Evolutionary conservation across 2,797 vertebrate species (phyloP), one percentile per base, ranked within the genome.

Genomic region (Chiroxiphia lanceolata): DNA sequence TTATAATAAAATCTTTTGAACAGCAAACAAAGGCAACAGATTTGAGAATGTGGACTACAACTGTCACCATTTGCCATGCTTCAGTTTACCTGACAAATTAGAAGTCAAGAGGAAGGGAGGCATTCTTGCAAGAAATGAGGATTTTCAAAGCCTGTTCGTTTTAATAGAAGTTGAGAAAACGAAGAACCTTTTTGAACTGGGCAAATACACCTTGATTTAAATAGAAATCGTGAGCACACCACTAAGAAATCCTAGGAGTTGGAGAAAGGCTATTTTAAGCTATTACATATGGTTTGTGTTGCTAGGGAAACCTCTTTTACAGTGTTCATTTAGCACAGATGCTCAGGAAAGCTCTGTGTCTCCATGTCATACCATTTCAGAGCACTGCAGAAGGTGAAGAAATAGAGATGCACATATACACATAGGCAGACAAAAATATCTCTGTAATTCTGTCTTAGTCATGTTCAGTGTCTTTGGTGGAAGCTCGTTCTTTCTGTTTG

Each of bases 231-330:
- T 81, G 87, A 95, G 90, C 86, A 92, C 95, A 87, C 71, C 71
- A 42, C 81, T 63, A 91, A 90, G 83, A 94, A 95, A 91, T 94
- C 96, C 91, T 89, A 85, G 78, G 93, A 96, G 95, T 79, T 95
- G 89, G 63, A 89, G 90, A 91, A 90, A 78, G 91, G 91, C 95
- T 97, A 97, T 97, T 98, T 95, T 96, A 83, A 96, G 97, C 87
- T 61, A 72, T 95, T 97, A 90, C 94, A 78, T 97, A 97, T 94
- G 94, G 94, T 83, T 93, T 88, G 92, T 5, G 97, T 98, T 97
- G 95, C 97, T 93, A 97, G 87, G 97, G 97, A 97, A 97, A 97
- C 97, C 85, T 95, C 87, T 76, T 82, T 33, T 89, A 33, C 84
- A 89, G 89, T 40, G 95, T 29, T 91, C 96, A n/a, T 80, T 91